Percentiles rank a stretch among this genome's conserved stretches.
phyloP scores from a whole-genome alignment of 2,797 vertebrate genomes.

The Poecile montanus region DNA sequence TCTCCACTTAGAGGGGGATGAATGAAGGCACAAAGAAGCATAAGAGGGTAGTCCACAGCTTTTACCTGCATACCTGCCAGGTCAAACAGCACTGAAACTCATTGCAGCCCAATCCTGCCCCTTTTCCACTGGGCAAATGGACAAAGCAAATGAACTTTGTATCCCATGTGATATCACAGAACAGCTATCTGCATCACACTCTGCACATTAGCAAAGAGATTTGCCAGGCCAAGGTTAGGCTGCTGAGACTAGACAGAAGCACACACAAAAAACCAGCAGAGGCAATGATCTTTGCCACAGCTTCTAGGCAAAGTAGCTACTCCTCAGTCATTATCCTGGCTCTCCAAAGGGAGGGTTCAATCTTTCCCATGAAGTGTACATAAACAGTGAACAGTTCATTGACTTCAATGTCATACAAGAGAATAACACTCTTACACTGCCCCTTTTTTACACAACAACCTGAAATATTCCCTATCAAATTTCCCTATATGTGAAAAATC shows the following conservation, averaged over 20 bases:
- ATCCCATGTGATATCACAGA: neutral
- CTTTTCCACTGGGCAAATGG: neutral
- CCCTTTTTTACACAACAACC: neutral
- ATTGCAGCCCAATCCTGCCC: neutral
- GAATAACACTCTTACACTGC: rapidly evolving
- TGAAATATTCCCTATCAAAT: neutral
- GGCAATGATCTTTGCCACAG: neutral
- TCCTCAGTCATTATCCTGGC: neutral
- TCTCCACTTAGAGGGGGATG: neutral
- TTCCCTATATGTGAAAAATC: neutral
- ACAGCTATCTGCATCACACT: neutral
- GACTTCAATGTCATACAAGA: neutral
- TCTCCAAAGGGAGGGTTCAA: neutral
- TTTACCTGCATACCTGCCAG: neutral
- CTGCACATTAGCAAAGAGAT: constrained; percentile 1
- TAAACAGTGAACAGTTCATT: neutral
- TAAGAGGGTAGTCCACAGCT: neutral
- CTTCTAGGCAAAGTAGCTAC: neutral
- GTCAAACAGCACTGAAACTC: neutral
- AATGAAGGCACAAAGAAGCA: neutral
- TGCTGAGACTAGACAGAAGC: neutral
- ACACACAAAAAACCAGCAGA: neutral
- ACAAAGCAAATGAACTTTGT: constrained; percentile 50
- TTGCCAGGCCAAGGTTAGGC: constrained; percentile 28
- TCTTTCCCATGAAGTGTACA: neutral